phyloP scores from a whole-genome alignment of 2,888 invertebrate species.

The Parnassius smintheus region DNA sequence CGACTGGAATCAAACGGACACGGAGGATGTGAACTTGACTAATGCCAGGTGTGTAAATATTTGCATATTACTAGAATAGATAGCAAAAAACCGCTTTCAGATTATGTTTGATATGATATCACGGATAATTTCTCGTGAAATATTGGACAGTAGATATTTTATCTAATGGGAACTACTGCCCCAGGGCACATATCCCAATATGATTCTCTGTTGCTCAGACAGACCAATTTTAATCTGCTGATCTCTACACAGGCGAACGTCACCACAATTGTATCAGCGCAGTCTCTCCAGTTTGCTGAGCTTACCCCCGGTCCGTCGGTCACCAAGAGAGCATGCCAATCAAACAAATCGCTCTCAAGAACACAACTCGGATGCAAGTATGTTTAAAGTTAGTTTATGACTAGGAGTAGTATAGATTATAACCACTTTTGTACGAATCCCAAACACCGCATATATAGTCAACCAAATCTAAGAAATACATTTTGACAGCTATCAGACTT shows the following conservation, averaged over 20 bases:
- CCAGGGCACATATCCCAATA: no score
- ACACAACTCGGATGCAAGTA: slow-evolving; percentile 31
- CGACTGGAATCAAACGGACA: slow-evolving; percentile 61
- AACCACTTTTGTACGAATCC: no score
- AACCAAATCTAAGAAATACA: no score
- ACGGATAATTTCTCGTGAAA: no score
- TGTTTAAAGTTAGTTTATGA: not conserved
- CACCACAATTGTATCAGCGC: slow-evolving; percentile 71
- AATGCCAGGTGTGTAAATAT: slow-evolving; percentile 50
- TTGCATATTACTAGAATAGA: not conserved
- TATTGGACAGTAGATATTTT: no score
- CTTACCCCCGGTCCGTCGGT: slow-evolving; percentile 77
- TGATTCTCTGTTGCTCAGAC: no score
- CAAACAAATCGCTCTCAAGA: slow-evolving; percentile 29
- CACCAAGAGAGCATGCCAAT: slow-evolving; percentile 44
- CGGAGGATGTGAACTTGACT: slow-evolving; percentile 52
- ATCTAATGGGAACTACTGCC: no score
- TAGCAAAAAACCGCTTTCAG: not conserved
- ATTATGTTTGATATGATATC: no score
- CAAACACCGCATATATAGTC: no score
- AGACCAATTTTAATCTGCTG: no score
- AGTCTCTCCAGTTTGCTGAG: slow-evolving; percentile 71
- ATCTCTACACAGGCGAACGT: slow-evolving; percentile 48
- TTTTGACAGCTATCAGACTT: no score
- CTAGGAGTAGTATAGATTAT: no score